Evolutionary conservation across 2,888 invertebrate species (phyloP), one percentile per base, ranked within the genome.

Genomic region (Ennomos fuscantarius): DNA sequence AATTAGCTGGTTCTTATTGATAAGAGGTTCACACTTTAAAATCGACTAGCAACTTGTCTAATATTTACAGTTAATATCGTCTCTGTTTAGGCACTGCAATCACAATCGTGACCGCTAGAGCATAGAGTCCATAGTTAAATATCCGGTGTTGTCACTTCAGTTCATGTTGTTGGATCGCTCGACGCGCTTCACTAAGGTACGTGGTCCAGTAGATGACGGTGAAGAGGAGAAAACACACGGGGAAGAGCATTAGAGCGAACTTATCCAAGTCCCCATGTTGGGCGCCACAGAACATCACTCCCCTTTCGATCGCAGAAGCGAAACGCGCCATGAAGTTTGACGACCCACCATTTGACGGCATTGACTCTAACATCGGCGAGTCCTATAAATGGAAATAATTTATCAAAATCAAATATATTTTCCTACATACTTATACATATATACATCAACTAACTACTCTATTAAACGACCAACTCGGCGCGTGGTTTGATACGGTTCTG

Each of bases 271-370:
- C 84, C 32, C 94, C 94, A 64, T 94, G 89, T 74, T 93, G 93
- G 60, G 94, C 94, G 70, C 94, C 94, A 72, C 94, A 94, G 72
- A 93, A 94, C 81, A 94, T 89, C 35, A 94, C 89, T 8, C 93
- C 93, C 48, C 89, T 87, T 71, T 94, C 93, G 9, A 92, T 82
- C 52, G 85, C 78, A 24, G 89, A 79, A 0, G 83, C 84, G 69
- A 93, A 78, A 11, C 89, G 79, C 60, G 76, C 72, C 68, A 81
- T 44, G 37, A 84, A 70, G 51, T 74, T 73, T 8, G 84, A 77
- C n/a, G 79, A 77, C 9, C 79, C 82, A 9, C 74, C 79, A 9
- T 49, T 49, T 1, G 84, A 65, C 43, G 84, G 82, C 82, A 85
- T 84, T 48, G 87, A 77, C 49, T 91, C 90, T 70, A 91, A 64